phyloP scores from a whole-genome alignment of 1,140 invertebrate species.

The Archivesica marissinica region DNA sequence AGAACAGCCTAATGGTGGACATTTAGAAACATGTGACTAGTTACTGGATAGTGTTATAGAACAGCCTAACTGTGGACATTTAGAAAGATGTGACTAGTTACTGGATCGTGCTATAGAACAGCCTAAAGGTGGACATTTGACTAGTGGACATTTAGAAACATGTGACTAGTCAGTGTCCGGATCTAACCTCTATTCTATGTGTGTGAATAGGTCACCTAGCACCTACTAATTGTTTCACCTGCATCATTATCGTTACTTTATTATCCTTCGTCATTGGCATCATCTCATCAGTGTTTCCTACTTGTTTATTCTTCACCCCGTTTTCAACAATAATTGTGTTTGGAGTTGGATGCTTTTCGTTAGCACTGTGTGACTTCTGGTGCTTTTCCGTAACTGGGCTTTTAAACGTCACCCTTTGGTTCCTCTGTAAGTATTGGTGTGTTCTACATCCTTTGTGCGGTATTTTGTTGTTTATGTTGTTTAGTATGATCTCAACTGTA shows the following conservation, averaged over 20 bases:
- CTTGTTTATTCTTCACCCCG: neutral
- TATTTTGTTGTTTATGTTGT: conserved; percentile 1
- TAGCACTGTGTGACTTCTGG: neutral
- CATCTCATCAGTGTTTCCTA: neutral
- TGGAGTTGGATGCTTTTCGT: no score
- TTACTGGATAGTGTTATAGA: no score
- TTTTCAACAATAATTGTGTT: no score
- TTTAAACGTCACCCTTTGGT: neutral
- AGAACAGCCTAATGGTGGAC: no score
- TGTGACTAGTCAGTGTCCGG: no score
- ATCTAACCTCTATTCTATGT: neutral
- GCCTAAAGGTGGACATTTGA: no score
- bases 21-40: no score
- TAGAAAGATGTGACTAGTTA: no score
- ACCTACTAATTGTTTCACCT: neutral
- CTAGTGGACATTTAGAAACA: no score
- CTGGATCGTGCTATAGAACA: no score
- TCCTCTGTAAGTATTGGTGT: neutral
- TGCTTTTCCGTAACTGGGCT: neutral
- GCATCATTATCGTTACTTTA: neutral
- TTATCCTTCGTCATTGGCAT: neutral
- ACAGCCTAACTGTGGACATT: no score
- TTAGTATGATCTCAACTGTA: neutral
- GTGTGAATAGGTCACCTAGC: neutral
- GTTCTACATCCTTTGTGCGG: neutral